Evolutionary conservation across 1,140 invertebrate genomes (phyloP), one percentile per base, ranked within the genome.

Genomic region (Trichomalopsis sarcophagae): DNA sequence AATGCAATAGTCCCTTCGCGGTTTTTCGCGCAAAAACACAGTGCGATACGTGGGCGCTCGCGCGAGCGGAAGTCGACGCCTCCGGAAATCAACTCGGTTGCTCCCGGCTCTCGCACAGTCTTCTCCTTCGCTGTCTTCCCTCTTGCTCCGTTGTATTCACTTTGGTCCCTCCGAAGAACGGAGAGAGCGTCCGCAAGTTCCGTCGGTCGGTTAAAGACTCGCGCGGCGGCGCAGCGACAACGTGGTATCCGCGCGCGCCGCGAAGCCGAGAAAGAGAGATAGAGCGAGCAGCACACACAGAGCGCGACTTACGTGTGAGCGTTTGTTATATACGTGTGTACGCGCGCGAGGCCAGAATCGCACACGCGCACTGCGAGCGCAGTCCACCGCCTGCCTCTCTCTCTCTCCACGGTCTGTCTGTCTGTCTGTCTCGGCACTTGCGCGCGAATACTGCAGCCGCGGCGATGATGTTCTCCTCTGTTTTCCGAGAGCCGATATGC

Each of bases 11-110:
- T 55, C 50, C 50, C 50, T 55, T 5, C 17, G 50, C 17, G 50
- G 50, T 55, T 55, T 55, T 55, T 10, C 50, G 11, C 50, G 50
- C 13, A 21, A 55, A 55, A 55, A 21, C 50, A 55, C 50, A 55
- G 78, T 7, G 33, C 40, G 23, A 21, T 36, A 44, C 78, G 36
- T 80, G 78, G 62, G 62, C 21, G 55, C 14, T 21, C 10, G 21
- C 10, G 21, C 23, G 76, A 55, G 73, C 76, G 76, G 47, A 33
- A 62, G 76, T 77, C 27, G 40, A 30, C 50, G 50, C 76, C 76
- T 62, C 76, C 50, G 76, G 50, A 78, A 55, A 50, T 10, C 10
- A 50, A 77, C 50, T 55, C 10, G 50, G 14, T 55, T 55, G 17
- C 50, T 55, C 17, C 50, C 4, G 2, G 14, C 50, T 17, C 50